A percentile compares a stretch with the other conserved stretches of the same genome.
Evolutionary conservation across 2,113 vertebrate genomes (phyloP).

Genomic region (Atlantisia rogersi): DNA sequence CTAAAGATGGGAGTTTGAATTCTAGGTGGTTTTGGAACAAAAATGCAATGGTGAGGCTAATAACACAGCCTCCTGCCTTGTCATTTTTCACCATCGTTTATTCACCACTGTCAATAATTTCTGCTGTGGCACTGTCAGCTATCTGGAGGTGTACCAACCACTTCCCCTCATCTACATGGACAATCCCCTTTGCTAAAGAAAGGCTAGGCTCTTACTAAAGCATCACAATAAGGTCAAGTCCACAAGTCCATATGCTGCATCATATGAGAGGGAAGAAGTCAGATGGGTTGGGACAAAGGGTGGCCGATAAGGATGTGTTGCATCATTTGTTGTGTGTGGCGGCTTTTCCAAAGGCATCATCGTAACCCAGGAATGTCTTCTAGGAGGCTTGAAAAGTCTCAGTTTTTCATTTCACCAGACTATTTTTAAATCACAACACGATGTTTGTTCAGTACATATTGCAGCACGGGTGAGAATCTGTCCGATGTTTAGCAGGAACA

Average conservation of each 20-base stretch:
- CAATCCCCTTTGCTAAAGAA: slow-evolving; percentile 57
- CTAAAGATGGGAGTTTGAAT: background rate
- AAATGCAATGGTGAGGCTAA: background rate
- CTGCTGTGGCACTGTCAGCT: background rate
- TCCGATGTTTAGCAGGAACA: slow-evolving; percentile 57
- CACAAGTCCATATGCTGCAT: background rate
- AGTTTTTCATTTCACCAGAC: slow-evolving; percentile 1
- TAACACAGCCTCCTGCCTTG: background rate
- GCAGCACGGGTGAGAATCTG: slow-evolving; percentile 25
- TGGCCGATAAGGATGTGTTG: slow-evolving; percentile 17
- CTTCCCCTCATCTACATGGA: background rate
- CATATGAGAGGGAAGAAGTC: background rate
- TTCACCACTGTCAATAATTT: background rate
- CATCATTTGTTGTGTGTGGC: background rate
- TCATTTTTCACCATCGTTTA: background rate
- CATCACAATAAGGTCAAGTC: slow-evolving; percentile 11
- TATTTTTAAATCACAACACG: slow-evolving; percentile 22
- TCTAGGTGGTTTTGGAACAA: background rate
- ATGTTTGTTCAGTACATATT: slow-evolving; percentile 52
- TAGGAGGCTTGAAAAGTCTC: background rate
- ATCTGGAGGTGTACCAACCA: background rate
- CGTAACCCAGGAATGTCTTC: slow-evolving; percentile 6
- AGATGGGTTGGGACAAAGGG: background rate
- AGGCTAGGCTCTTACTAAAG: slow-evolving; percentile 37
- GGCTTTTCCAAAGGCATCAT: background rate